These are phyloP conservation scores for Cerceris ruficornis DNA, from an alignment of 2,888 invertebrate genomes.

Conservation along the genomic window DNA sequence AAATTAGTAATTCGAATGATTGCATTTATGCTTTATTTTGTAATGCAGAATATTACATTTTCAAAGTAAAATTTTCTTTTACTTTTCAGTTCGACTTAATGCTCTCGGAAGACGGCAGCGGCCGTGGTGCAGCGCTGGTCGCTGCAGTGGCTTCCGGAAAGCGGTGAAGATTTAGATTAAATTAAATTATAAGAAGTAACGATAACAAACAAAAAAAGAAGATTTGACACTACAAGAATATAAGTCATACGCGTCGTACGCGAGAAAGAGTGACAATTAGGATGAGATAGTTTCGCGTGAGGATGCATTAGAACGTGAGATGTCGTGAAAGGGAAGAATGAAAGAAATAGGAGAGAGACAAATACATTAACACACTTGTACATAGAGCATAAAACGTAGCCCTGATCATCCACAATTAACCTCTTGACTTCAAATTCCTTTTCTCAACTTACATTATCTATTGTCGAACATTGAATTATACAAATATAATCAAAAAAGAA, in stretches of 20 bases:
- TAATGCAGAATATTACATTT: no score
- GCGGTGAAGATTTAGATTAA: conserved; percentile 79
- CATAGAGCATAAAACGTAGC: conserved; percentile 52
- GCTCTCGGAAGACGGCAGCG: conserved; percentile 97
- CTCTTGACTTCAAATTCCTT: no score
- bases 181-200: conserved; percentile 66
- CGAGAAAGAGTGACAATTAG: background rate
- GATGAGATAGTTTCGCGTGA: conserved; percentile 1
- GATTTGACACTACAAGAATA: conserved; percentile 38
- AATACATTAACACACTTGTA: conserved; percentile 35
- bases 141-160: conserved; percentile 94
- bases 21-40: no score
- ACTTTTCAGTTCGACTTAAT: conserved; percentile 91
- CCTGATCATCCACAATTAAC: conserved; percentile 7
- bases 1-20: no score
- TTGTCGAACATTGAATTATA: no score
- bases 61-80: conserved; percentile 23
- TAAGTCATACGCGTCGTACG: conserved; percentile 33
- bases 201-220: conserved; percentile 11
- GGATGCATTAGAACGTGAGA: background rate
- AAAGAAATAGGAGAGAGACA: conserved; percentile 15
- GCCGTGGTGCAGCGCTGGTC: conserved; percentile 97
- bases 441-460: no score
- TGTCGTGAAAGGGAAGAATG: background rate
- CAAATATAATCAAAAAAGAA: no score